These are phyloP conservation scores for Eremobia ochroleuca DNA, from an alignment of 2,888 invertebrate species.

Conservation along the genomic window DNA sequence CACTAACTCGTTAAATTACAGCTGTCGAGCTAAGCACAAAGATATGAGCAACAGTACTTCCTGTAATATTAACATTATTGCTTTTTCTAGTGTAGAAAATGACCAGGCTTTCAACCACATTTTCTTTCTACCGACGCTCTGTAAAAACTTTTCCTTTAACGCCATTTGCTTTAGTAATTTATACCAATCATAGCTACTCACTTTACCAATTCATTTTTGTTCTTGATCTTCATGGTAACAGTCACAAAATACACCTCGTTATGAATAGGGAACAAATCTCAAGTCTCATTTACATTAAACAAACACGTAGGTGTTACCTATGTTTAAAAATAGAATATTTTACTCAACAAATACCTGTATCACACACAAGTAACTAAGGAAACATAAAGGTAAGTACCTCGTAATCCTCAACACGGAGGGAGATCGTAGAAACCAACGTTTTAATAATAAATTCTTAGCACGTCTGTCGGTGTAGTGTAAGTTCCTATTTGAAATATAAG, in stretches of 20 bases:
- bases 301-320: neutral
- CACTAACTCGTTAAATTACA: neutral
- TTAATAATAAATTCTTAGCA: constrained; percentile 61
- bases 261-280: neutral
- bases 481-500: constrained; percentile 52
- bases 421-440: constrained; percentile 47
- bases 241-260: neutral
- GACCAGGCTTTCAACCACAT: neutral
- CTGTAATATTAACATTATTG: neutral
- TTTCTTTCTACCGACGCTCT: neutral
- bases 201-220: neutral
- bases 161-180: neutral
- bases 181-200: neutral
- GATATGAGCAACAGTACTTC: neutral
- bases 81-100: neutral
- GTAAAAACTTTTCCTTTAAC: neutral
- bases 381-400: constrained; percentile 40
- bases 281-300: neutral
- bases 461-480: constrained; percentile 43
- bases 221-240: neutral
- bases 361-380: constrained; percentile 41
- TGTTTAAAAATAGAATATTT: constrained; percentile 14
- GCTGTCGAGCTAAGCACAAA: neutral
- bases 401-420: constrained; percentile 33
- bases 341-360: constrained; percentile 11